Evolutionary conservation across 2,888 invertebrate species (phyloP).

Genomic region (Malacosoma neustria): DNA sequence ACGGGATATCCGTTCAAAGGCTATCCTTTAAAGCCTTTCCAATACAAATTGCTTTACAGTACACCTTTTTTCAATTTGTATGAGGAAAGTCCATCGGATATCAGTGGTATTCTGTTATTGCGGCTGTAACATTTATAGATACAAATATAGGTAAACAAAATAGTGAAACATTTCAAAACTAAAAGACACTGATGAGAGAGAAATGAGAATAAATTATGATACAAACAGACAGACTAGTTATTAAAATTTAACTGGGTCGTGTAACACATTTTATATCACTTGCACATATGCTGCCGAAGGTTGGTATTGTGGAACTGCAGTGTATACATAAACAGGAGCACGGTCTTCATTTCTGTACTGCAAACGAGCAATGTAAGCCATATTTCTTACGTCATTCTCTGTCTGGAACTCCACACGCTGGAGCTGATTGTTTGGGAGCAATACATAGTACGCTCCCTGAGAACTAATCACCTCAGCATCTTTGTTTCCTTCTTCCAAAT

Average conservation of each 20-base stretch:
- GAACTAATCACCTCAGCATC: slow-evolving; percentile 48
- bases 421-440: slow-evolving; percentile 76
- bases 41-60: background rate
- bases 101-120: background rate
- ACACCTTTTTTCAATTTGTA: background rate
- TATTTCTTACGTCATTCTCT: slow-evolving; percentile 63
- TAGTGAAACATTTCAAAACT: too few species aligned
- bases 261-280: slow-evolving; percentile 19
- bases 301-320: slow-evolving; percentile 47
- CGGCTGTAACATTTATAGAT: background rate
- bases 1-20: background rate
- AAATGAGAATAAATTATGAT: too few species aligned
- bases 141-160: background rate
- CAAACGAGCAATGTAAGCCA: slow-evolving; percentile 78
- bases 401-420: slow-evolving; percentile 78
- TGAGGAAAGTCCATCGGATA: background rate
- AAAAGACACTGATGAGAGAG: too few species aligned
- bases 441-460: slow-evolving; percentile 77
- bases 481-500: slow-evolving; percentile 33
- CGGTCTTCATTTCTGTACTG: slow-evolving; percentile 78
- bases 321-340: slow-evolving; percentile 77
- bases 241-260: too few species aligned
- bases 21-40: background rate
- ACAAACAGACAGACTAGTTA: too few species aligned
- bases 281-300: slow-evolving; percentile 43